Conservation (phyloP, 2,797 vertebrate genomes). For the Novumbra hubbsi region DNA sequence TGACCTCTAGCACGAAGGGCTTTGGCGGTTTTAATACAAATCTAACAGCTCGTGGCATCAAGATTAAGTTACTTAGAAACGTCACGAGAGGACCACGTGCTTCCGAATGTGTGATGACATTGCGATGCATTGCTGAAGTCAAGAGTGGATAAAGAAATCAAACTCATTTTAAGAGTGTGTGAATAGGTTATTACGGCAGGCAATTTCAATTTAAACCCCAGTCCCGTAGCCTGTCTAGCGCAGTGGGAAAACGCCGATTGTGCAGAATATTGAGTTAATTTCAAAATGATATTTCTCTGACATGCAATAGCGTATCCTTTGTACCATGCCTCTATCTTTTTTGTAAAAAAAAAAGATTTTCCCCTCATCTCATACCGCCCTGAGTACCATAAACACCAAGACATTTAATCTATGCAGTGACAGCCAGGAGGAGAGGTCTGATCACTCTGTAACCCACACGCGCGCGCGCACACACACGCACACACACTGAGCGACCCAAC, state of each 20-base stretch:
- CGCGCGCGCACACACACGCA: too few species aligned
- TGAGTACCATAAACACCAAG: slow-evolving; percentile 58
- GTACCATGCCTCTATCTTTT: too few species aligned
- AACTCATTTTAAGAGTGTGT: not conserved
- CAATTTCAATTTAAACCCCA: not conserved
- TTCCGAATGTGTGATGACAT: not conserved
- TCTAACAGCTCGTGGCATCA: not conserved
- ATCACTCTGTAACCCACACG: slow-evolving; percentile 50
- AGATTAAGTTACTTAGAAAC: slow-evolving; percentile 1
- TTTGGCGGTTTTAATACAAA: not conserved
- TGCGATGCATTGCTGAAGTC: not conserved
- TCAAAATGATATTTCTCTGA: not conserved
- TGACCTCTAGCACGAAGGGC: not conserved
- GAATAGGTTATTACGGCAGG: not conserved
- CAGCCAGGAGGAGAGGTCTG: slow-evolving; percentile 58
- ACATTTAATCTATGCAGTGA: slow-evolving; percentile 69
- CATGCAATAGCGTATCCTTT: not conserved
- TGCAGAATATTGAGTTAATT: not conserved
- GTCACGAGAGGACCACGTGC: not conserved
- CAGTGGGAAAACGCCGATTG: not conserved
- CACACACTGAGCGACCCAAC: slow-evolving; percentile 55
- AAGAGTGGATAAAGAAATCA: not conserved
- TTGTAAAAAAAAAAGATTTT: slow-evolving; percentile 65
- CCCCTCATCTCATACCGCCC: slow-evolving; percentile 38
- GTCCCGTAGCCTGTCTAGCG: not conserved